Evolutionary conservation across 2,797 vertebrate species (phyloP), one percentile per base, ranked within the genome.

Genomic region (Poliocrania exsul): DNA sequence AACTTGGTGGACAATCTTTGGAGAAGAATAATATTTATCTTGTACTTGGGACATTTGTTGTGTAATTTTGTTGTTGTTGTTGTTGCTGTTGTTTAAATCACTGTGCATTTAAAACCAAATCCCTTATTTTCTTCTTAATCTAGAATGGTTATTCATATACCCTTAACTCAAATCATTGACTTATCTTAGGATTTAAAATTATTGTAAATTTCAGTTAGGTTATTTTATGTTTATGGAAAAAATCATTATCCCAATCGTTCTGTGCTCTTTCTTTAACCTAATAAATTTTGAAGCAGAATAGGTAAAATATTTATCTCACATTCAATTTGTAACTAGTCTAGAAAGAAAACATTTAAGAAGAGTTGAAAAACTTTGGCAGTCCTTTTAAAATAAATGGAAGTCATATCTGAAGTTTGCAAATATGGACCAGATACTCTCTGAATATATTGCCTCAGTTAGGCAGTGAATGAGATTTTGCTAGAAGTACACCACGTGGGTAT

Each of bases 101-200:
- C 3, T 51, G 24, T 19, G 4, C 18, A 21, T 73, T 72, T 78
- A 79, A 81, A 60, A 13, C 1, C 0, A 0, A 71, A 49, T 28
- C 0, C 5, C 13, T 24, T 47, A 7, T 74, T 77, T 56, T 53
- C 8, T 66, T 42, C 18, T 38, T 73, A 35, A 62, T 81, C 12
- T 81, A 16, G 73, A 73, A 23, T n/a, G 16, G 19, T 3, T 72
- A 25, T 62, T 66, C 28, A 13, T 62, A 57, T 28, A 40, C 18
- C 4, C 5, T 7, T 77, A 46, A 72, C 24, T 61, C 1, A 0
- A 72, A 77, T 25, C 18, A 53, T 4, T 61, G 14, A 14, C 5
- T 61, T 50, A 35, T 54, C 4, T 46, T 71, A 54, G 6, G 6
- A 10, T 47, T 85, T 60, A 49, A 77, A 71, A 49, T 44, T 44